Base-by-base conservation (phyloP, 1,140 invertebrate species). In the Oreohelix idahoensis region DNA sequence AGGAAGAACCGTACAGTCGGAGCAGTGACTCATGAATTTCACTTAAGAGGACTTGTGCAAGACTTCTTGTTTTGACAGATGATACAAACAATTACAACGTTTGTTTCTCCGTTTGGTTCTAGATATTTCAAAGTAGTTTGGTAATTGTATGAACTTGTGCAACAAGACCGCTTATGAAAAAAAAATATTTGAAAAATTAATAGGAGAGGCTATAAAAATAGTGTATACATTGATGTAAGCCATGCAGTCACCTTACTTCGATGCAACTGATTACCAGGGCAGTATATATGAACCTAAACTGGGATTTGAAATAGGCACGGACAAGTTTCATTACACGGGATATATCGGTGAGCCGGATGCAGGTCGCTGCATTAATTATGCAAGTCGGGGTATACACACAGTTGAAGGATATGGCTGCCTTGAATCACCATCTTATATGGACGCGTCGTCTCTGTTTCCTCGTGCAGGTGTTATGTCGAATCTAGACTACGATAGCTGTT, bases 241-340 rank as follows among this genome's bases (percentile, higher is more conserved):
- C 13, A 80, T 80, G 79, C 79, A 80, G 45, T 80, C 79, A 1
- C 5, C 38, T 23, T 23, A 80, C 35, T 80, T 80, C 26, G 79
- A 80, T 26, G 63, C 29, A 0, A 45, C 2, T 10, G 58, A 32
- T 42, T 80, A 71, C 32, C 66, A 53, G 1, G 69, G 69, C 0
- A 15, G 66, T 1, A 73, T 80, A 0, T 80, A 80, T 35, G 69
- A 39, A 42, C 15, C 63, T 17, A 0, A 66, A 5, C 0, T 38
- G n/a, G 69, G 66, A 66, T 79, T 42, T 70, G 78, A 79, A 5
- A 32, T 32, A 10, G 38, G 78, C 1, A 39, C 1, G 1, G 1
- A 38, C n/a, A 80, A 73, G 26, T 10, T 49, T 45, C 38, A 51
- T 49, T 38, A 71, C 53, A 29, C 66, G 11, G 11, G 38, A 23